Evolutionary conservation across 2,888 invertebrate genomes (phyloP), one percentile per base, ranked within the genome.

Genomic region (Xylota sylvarum): DNA sequence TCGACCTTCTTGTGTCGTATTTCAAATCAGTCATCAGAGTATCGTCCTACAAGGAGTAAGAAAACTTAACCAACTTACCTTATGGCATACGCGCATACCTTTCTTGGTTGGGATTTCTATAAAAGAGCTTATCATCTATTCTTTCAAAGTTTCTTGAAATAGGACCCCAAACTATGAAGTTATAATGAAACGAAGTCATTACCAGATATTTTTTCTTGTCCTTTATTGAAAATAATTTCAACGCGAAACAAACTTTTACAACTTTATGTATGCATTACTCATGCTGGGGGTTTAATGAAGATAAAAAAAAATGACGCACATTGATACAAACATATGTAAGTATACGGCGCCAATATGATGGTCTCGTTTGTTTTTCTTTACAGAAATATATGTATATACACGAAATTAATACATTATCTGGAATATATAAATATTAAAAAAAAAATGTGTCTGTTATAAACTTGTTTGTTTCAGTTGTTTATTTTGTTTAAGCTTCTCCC

Each of bases 381-480:
- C 35, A 72, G 43, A 79, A 62, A 72, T 70, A 78, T 77, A 77
- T 70, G 70, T 77, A 77, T 77, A 52, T 72, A 72, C 64, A 79
- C 79, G 46, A 40, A 55, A 64, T 48, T 46, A 79, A 62, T 37
- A 72, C 72, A 55, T 64, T 74, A 50, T 52, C 37, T 40, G 73
- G 50, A 74, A 43, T 64, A 64, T n/a, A n/a, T n/a, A 64, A 46
- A 46, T 48, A 67, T 27, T 58, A 27, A 77, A 40, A 58, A 60
- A 70, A n/a, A 55, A 32, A 2, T 48, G 48, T 37, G 2, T 35
- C 12, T 56, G 14, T 58, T 19, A 35, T 37, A 35, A 35, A 58
- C 40, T 60, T 58, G 46, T 46, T 56, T 58, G 48, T 64, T 73
- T 52, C 9, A 40, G 60, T 50, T 64, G 62, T 64, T 56, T 27